Percentiles rank a stretch among this genome's conserved stretches.
Evolutionary conservation across 2,113 vertebrate species (phyloP).

Genomic region (Vulpes vulpes): DNA sequence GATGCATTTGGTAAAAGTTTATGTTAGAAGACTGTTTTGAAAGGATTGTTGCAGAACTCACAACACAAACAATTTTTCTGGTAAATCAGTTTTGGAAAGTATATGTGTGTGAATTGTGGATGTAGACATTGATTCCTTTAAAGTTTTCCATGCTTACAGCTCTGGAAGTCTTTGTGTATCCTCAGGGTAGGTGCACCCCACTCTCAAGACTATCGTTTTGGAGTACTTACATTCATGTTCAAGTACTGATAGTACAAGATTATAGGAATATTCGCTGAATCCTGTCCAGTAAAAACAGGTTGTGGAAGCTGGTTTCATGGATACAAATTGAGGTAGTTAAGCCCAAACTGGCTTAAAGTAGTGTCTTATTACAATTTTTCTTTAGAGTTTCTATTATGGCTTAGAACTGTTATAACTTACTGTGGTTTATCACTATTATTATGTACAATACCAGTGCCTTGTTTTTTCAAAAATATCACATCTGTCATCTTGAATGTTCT

Average conservation of each 20-base stretch:
- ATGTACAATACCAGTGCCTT: slow-evolving; percentile 62
- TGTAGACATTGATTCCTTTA: background rate
- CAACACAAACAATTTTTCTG: background rate
- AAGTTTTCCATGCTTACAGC: background rate
- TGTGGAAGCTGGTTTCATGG: slow-evolving; percentile 82
- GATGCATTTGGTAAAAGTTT: slow-evolving; percentile 17
- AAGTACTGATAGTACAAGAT: slow-evolving; percentile 69
- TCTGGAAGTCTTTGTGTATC: background rate
- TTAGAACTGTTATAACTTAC: slow-evolving; percentile 72
- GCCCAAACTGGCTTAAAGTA: slow-evolving; percentile 71
- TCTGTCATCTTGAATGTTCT: slow-evolving; percentile 74
- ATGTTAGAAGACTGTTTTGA: background rate
- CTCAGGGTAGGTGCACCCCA: background rate
- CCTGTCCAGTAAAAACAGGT: slow-evolving; percentile 79
- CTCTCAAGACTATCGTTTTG: slow-evolving; percentile 60
- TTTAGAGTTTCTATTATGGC: slow-evolving; percentile 78
- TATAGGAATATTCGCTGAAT: slow-evolving; percentile 74
- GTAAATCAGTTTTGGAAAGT: slow-evolving; percentile 21
- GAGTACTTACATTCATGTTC: slow-evolving; percentile 67
- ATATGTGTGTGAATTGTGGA: background rate
- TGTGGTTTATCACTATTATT: slow-evolving; percentile 76
- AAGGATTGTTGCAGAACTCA: slow-evolving; percentile 38
- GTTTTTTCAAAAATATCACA: slow-evolving; percentile 61
- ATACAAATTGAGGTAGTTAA: slow-evolving; percentile 79
- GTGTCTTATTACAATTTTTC: slow-evolving; percentile 74